Conservation (phyloP, 1,140 invertebrate species). For the Ladona fulva region DNA sequence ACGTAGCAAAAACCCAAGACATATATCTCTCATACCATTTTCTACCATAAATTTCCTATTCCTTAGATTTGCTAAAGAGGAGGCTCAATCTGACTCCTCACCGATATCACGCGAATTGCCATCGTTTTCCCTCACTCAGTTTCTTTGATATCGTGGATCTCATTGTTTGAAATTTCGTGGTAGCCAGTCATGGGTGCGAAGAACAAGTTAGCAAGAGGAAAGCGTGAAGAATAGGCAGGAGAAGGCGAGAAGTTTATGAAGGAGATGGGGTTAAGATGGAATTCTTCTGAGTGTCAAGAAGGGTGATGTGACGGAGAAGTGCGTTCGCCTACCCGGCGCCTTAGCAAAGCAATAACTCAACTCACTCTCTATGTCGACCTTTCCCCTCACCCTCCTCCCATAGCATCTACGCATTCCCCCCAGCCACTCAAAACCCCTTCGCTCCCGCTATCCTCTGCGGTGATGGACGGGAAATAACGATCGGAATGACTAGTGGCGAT, state of each 20-base stretch:
- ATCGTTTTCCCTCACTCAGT: too few relatives aligned
- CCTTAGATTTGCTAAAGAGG: too few relatives aligned
- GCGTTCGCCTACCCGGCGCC: not conserved
- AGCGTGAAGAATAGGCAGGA: not conserved
- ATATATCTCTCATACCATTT: too few relatives aligned
- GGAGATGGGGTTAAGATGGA: not conserved
- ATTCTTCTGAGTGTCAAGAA: not conserved
- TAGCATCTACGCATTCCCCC: not conserved
- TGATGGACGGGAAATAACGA: conserved; percentile 4
- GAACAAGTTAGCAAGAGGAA: too few relatives aligned
- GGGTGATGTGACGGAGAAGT: not conserved
- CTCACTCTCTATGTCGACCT: not conserved
- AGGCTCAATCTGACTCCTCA: too few relatives aligned
- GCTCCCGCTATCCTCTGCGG: not conserved
- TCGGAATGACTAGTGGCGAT: conserved; percentile 3
- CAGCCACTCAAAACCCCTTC: not conserved
- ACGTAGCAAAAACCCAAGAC: too few relatives aligned
- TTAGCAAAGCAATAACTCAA: not conserved
- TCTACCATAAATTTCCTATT: too few relatives aligned
- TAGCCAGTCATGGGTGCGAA: too few relatives aligned
- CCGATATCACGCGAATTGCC: too few relatives aligned
- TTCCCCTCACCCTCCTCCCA: not conserved
- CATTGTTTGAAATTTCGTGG: too few relatives aligned
- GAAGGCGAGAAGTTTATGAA: not conserved
- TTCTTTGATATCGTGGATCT: too few relatives aligned